Conservation (phyloP, 2,888 invertebrate species). For the Sclerodermus sp. region DNA sequence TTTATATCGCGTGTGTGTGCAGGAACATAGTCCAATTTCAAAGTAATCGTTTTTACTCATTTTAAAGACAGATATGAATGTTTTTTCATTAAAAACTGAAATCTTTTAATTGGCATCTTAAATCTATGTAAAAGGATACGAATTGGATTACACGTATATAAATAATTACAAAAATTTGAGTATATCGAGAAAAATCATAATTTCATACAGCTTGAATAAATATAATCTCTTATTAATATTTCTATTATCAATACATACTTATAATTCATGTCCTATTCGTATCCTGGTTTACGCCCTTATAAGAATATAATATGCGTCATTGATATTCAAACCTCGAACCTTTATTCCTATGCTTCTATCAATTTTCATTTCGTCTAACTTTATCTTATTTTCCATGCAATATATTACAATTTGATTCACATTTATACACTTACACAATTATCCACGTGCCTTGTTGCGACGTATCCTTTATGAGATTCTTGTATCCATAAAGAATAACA, state of each 20-base stretch:
- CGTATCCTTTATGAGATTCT: no score
- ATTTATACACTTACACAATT: constrained; percentile 48
- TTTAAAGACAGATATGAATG: no score
- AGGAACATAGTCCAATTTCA: no score
- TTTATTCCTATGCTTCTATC: constrained; percentile 22
- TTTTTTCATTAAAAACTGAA: no score
- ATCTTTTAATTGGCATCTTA: constrained; percentile 1
- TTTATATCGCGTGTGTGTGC: no score
- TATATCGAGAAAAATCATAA: not conserved
- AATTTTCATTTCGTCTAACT: constrained; percentile 12
- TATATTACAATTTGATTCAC: constrained; percentile 52
- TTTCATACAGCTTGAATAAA: not conserved
- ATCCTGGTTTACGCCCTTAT: constrained; percentile 19
- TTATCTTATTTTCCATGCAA: constrained; percentile 27
- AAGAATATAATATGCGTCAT: constrained; percentile 34
- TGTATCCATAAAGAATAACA: no score
- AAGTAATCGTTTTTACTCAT: no score
- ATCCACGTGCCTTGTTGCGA: constrained; percentile 13
- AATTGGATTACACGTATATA: not conserved
- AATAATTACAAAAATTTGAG: not conserved
- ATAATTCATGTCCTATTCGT: not conserved
- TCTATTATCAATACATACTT: not conserved
- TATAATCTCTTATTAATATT: not conserved
- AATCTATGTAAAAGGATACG: not conserved
- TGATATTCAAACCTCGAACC: constrained; percentile 20